Evolutionary conservation across 2,888 invertebrate genomes (phyloP), one percentile per base, ranked within the genome.

Genomic region (Hypolimnas misippus): DNA sequence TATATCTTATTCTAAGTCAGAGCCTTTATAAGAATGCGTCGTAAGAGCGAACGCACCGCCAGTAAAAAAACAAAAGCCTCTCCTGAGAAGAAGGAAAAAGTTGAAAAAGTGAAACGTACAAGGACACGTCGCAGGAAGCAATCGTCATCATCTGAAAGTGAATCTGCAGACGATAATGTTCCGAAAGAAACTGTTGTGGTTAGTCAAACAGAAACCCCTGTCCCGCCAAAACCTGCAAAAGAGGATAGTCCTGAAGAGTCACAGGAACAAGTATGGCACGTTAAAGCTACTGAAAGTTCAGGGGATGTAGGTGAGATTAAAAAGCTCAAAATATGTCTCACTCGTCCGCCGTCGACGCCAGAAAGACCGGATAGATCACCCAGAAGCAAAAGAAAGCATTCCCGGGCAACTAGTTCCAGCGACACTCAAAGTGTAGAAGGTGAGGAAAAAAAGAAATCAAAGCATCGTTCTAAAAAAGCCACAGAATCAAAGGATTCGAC

Each of bases 21-120:
- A 46, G 17, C n/a, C 12, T 46, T 46, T 19, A 46, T 29, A 52
- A 78, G 60, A 71, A 96, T 96, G 96, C 94, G 96, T 82, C 95
- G 96, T 73, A 96, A 96, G 88, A 96, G 96, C 83, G 95, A 96
- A 93, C 88, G 95, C 93, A 81, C 93, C 93, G 78, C 88, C 57
- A 79, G 65, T 77, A 95, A 94, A 79, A 95, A 95, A 82, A 84
- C 93, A 6, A 95, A 95, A 80, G 82, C 93, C 76, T 93, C 95
- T 51, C 94, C 95, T 44, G 95, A 95, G 68, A 94, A 94, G 77
- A 93, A 93, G 65, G 69, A 94, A 76, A 93, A 93, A 62, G 64
- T 86, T 38, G 94, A 93, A 63, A 94, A 93, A 73, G 81, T 83
- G 54, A 94, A 92, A 71, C 92, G 89, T 57, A 92, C 91, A 66